Base-by-base conservation (phyloP, 2,888 invertebrate species). In the Zhuqinia jingwanae region DNA sequence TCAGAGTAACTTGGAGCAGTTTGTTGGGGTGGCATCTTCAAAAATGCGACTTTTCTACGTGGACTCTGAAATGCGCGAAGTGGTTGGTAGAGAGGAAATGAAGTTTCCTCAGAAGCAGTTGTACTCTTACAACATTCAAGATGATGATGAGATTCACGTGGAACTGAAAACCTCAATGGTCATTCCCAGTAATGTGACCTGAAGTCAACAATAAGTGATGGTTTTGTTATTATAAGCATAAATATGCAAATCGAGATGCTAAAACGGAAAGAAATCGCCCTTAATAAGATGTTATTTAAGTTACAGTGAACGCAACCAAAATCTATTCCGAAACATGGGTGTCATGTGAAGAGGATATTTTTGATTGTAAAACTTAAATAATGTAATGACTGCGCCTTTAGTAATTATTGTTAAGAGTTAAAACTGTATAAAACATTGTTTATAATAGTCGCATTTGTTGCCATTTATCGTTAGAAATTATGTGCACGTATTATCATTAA, bases 21-120 rank as follows among this genome's bases (percentile, higher is more conserved):
- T 97, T 92, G 95, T 96, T 77, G 96, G 96, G 80, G 95, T 97
- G 92, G 95, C 96, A 45, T 95, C 96, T 0, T 94, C 95, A 78
- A 96, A 96, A 93, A 97, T 98, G 96, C 94, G 96, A 89, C 94
- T 98, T 22, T 98, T 95, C 93, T 98, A 98, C 92, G 95, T 96
- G 11, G 98, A 98, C 92, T 96, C 97, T 92, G 94, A 93, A 86
- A 92, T 94, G 92, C 92, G 93, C 90, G 92, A 92, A 63, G 92
- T 92, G 20, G 92, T 93, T 83, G 97, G 96, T 22, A 96, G 97
- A 0, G 97, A 97, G 92, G 96, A 97, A 92, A 96, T 98, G 96
- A 95, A 95, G 91, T 97, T 95, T 92, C 96, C 97, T 1, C 96
- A 96, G 91, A 97, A 97, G 92, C 96, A 96, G 92, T 94, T 98